A percentile compares a stretch with the other conserved stretches of the same genome.
Conservation (phyloP, 1,140 invertebrate genomes). For the Pseudomyrmex concolor region DNA sequence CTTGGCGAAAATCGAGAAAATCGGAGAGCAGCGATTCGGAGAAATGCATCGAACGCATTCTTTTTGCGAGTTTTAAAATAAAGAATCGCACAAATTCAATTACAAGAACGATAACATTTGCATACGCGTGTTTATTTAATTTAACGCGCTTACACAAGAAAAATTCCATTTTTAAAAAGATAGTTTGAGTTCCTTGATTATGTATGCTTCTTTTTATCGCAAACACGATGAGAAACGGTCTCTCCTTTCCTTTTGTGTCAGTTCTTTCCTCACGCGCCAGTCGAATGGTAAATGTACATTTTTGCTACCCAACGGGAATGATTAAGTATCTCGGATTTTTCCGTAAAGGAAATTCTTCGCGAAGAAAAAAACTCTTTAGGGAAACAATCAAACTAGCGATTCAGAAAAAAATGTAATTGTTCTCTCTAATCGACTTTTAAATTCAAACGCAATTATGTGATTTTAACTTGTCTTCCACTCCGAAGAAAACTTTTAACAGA, state of each 20-base stretch:
- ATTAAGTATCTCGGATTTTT: constrained; percentile 50
- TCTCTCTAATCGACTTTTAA: constrained; percentile 11
- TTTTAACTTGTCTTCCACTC: background rate
- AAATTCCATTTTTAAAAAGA: constrained; percentile 22
- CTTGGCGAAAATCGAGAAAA: constrained; percentile 10
- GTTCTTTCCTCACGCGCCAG: background rate
- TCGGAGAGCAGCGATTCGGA: background rate
- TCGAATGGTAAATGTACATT: constrained; percentile 59
- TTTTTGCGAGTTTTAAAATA: constrained; percentile 1
- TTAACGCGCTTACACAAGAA: too few relatives aligned
- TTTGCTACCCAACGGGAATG: constrained; percentile 43
- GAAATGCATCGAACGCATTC: background rate
- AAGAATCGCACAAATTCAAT: background rate
- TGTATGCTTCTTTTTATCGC: background rate
- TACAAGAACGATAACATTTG: too few relatives aligned
- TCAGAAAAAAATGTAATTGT: constrained; percentile 9
- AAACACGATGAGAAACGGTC: constrained; percentile 10
- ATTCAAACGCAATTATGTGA: background rate
- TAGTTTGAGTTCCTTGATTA: background rate
- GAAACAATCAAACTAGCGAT: constrained; percentile 15
- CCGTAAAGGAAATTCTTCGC: constrained; percentile 32
- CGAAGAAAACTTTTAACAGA: background rate
- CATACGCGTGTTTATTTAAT: constrained; percentile 13
- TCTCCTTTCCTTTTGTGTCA: constrained; percentile 11
- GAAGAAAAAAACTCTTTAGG: background rate